Conservation (phyloP, 2,797 vertebrate genomes). For the Decapterus maruadsi region DNA sequence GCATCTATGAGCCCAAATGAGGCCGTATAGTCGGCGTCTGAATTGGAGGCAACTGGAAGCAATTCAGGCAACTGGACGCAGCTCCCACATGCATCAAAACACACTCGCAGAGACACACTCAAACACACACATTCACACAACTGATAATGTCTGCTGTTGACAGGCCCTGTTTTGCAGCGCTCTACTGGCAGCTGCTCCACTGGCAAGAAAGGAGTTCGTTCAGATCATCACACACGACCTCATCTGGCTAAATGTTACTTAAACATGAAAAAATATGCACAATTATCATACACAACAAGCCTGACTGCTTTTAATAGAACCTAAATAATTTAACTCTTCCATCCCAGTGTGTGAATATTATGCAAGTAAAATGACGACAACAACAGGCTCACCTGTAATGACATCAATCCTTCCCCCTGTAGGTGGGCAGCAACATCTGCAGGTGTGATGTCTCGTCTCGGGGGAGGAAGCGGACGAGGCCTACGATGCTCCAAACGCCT, state of each 20-base stretch:
- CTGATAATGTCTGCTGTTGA: constrained; percentile 57
- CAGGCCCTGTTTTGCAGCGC: constrained; percentile 54
- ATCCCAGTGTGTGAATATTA: no score
- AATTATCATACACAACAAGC: neutral
- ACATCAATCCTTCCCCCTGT: constrained; percentile 95
- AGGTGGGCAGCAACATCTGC: constrained; percentile 92
- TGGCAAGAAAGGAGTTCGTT: constrained; percentile 36
- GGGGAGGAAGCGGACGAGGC: constrained; percentile 87
- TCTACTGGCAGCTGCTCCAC: constrained; percentile 55
- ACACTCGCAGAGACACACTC: constrained; percentile 8
- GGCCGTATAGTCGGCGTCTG: constrained; percentile 47
- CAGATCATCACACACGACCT: constrained; percentile 31
- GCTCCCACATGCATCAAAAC: constrained; percentile 35
- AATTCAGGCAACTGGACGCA: constrained; percentile 57
- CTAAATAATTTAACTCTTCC: neutral
- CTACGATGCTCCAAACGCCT: constrained; percentile 93
- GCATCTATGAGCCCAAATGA: constrained; percentile 35
- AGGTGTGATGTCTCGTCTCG: constrained; percentile 86
- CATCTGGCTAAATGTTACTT: constrained; percentile 11
- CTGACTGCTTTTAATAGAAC: neutral
- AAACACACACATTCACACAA: constrained; percentile 14
- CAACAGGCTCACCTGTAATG: constrained; percentile 86
- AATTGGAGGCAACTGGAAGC: constrained; percentile 54
- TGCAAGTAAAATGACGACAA: neutral
- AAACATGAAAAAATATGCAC: neutral